Conservation (phyloP, 2,888 invertebrate genomes). For the Marasmarcha lunaedactyla region DNA sequence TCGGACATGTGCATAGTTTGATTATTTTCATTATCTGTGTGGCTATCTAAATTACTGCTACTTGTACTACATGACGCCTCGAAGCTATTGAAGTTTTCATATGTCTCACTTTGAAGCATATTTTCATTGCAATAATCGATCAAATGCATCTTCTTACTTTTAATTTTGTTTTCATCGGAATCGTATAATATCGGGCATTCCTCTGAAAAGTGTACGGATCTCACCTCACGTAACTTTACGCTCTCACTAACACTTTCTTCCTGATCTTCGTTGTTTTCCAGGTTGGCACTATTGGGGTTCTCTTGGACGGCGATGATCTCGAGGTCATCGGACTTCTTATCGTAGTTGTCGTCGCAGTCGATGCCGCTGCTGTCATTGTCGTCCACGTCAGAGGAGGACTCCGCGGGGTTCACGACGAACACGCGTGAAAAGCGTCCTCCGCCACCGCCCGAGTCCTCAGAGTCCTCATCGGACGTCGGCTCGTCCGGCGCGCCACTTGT, state of each 20-base stretch:
- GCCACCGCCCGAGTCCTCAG: constrained; percentile 67
- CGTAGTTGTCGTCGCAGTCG: constrained; percentile 75
- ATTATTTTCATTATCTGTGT: constrained; percentile 36
- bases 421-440: constrained; percentile 73
- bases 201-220: constrained; percentile 46
- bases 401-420: constrained; percentile 75
- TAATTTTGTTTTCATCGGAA: constrained; percentile 31
- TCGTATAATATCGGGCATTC: constrained; percentile 37
- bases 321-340: constrained; percentile 54
- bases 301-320: constrained; percentile 44
- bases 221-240: constrained; percentile 43
- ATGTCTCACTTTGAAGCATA: constrained; percentile 59
- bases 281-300: constrained; percentile 22
- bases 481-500: constrained; percentile 56
- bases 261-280: constrained; percentile 28
- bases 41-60: constrained; percentile 39
- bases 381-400: constrained; percentile 72
- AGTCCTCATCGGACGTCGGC: constrained; percentile 61
- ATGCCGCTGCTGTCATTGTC: constrained; percentile 70
- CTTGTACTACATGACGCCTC: constrained; percentile 42
- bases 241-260: no score
- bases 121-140: constrained; percentile 50
- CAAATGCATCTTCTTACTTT: constrained; percentile 30
- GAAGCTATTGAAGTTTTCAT: constrained; percentile 57
- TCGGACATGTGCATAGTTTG: constrained; percentile 40